Base-by-base conservation (phyloP, 2,797 vertebrate species). In the Masticophis lateralis region DNA sequence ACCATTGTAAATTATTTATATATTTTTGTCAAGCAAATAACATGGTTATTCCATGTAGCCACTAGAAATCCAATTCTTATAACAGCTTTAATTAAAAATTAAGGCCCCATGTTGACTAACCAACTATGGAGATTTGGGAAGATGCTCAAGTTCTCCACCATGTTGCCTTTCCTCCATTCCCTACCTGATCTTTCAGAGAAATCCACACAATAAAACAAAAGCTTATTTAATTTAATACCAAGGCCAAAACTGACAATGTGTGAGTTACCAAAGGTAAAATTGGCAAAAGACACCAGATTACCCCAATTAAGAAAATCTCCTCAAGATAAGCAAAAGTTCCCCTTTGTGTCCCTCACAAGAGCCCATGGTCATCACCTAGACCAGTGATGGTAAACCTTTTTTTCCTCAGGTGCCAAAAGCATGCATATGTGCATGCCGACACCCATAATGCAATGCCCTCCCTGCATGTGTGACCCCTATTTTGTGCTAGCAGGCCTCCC, bases 401-500 rank as follows among this genome's bases (percentile, higher is more conserved):
- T 51, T 51, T 8, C 47, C 47, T 51, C 47, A 1, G 47, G 47
- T 51, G 47, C 47, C 47, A 6, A 51, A 51, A 51, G 47, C 47
- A 6, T 51, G 6, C 1, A 1, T 6, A 51, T 1, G 7, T 51
- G 7, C 6, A 1, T 51, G 47, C 47, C 7, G 7, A 51, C 47
- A 51, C 6, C 5, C 47, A 51, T 51, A 51, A 51, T 51, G 47
- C 47, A 51, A 51, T 51, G 43, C 6, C 47, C 47, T 6, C 47
- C 47, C 47, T 51, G 47, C 7, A 6, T 51, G 47, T 51, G 47
- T 51, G 47, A 51, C 47, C 47, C 47, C 6, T 51, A 6, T 8
- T 51, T 51, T 51, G 6, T 51, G 47, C 47, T 51, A 51, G 47
- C 47, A 51, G 47, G 47, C 47, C 47, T 51, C 6, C 47, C 47